Conservation (phyloP, 2,888 invertebrate species). For the Ditula angustiorana region DNA sequence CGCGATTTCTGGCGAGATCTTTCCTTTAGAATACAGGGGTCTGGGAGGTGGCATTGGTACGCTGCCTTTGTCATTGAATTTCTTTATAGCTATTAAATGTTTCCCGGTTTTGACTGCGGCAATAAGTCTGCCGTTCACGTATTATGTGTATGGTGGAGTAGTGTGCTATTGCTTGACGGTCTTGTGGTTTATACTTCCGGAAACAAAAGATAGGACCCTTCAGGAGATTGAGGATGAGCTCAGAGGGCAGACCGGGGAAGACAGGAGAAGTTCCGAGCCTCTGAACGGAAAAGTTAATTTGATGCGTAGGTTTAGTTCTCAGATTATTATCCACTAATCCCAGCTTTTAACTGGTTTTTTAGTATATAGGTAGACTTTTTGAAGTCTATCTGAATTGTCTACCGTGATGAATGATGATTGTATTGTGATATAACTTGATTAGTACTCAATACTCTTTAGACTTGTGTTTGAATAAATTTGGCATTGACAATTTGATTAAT, state of each 20-base stretch:
- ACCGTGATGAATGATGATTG: neutral
- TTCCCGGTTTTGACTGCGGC: constrained; percentile 84
- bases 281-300: constrained; percentile 57
- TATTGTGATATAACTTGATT: neutral
- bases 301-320: constrained; percentile 71
- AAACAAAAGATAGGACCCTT: constrained; percentile 88
- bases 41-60: constrained; percentile 88
- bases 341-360: no score
- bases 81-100: constrained; percentile 88
- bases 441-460: no score
- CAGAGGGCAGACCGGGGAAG: constrained; percentile 59
- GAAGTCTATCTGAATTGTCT: constrained; percentile 29
- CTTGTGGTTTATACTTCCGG: constrained; percentile 86
- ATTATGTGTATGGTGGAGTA: constrained; percentile 85
- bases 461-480: no score
- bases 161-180: constrained; percentile 81
- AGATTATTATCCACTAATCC: constrained; percentile 72
- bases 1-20: constrained; percentile 90
- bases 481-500: no score
- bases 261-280: constrained; percentile 60
- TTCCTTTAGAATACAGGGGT: constrained; percentile 86
- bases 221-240: constrained; percentile 88
- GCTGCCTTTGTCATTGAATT: constrained; percentile 86
- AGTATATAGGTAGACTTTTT: no score
- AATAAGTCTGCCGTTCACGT: constrained; percentile 85